Evolutionary conservation across 2,888 invertebrate species (phyloP), one percentile per base, ranked within the genome.

Genomic region (Hydraecia micacea): DNA sequence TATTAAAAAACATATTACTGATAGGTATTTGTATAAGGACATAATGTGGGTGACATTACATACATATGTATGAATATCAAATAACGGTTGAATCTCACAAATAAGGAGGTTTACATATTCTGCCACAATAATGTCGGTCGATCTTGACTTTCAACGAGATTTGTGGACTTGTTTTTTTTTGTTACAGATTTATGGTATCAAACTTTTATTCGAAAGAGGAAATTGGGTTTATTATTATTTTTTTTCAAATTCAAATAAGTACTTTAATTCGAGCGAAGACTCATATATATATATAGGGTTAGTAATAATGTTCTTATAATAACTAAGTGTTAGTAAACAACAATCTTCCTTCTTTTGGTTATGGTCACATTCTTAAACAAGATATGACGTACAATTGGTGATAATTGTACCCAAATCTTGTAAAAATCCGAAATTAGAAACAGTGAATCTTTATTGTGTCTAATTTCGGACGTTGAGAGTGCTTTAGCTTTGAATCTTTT

Each of bases 1-100:
- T 52, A 28, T 25, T n/a, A n/a, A n/a, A 74, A 76, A 84, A 58
- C 73, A 71, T 42, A 71, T 32, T 32, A 32, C 3, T 36, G 73
- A 84, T n/a, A n/a, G n/a, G n/a, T 66, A 77, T 84, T 73, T 65
- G 42, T 79, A 6, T 39, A 73, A 67, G 75, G 68, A 83, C 60
- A 71, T 55, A 73, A 80, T 74, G 86, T 78, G 60, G 75, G 74
- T 66, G 75, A 76, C 66, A 36, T 73, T 75, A 77, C 66, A 42
- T 75, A 77, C 66, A 42, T 42, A 82, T 71, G 72, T 73, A 66
- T 85, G 70, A 75, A 85, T 85, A 83, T 73, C 85, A 80, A 80
- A n/a, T 85, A 86, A 84, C 85, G 86, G 86, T 78, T 60, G 70
- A 49, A 74, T 66, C 72, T 77, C n/a, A 65, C 83, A 77, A 85